phyloP scores from a whole-genome alignment of 2,888 invertebrate species.

The Harpalus rubripes region DNA sequence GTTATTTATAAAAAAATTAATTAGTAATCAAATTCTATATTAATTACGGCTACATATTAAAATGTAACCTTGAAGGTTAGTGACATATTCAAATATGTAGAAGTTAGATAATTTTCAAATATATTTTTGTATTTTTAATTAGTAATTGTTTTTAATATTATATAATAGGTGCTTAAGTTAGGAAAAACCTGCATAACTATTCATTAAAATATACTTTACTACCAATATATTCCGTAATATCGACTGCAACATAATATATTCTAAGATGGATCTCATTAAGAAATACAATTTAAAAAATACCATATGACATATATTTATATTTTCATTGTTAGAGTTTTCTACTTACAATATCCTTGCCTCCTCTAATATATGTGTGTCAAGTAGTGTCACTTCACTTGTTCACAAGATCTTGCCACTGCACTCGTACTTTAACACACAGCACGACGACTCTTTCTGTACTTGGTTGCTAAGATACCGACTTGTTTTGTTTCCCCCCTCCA shows the following conservation, averaged over 20 bases:
- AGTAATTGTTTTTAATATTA: not conserved
- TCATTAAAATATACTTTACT: not conserved
- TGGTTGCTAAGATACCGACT: not conserved
- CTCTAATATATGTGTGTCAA: not conserved
- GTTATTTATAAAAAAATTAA: not conserved
- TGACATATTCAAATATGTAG: not conserved
- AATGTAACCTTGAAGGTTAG: not conserved
- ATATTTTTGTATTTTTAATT: not conserved
- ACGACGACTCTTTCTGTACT: not conserved
- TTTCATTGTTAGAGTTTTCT: not conserved
- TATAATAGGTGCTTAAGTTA: not conserved
- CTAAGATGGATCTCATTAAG: too few species aligned
- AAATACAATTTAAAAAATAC: too few species aligned
- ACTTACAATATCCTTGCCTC: not conserved
- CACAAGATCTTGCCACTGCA: constrained; percentile 1
- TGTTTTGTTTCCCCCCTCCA: constrained; percentile 4
- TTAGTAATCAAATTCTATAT: not conserved
- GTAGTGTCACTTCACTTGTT: not conserved
- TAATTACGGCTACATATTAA: not conserved
- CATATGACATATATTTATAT: not conserved
- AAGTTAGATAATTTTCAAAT: not conserved
- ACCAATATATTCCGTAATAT: too few species aligned
- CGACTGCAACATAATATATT: too few species aligned
- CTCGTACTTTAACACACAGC: not conserved
- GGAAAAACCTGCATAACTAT: not conserved